Conservation (phyloP, 1,140 invertebrate genomes). For the Drosophila pseudoananassae region DNA sequence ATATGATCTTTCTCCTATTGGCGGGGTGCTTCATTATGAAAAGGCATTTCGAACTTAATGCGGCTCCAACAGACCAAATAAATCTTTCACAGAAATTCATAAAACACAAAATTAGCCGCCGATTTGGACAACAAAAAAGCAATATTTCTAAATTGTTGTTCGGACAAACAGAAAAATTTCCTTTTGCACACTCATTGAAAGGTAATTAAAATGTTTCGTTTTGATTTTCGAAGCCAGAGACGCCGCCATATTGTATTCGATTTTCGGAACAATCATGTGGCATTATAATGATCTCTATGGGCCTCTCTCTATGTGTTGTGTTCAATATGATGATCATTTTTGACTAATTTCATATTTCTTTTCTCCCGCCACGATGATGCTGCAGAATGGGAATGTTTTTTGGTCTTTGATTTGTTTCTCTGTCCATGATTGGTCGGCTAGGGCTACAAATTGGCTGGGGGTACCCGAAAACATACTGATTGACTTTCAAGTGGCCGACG, state of each 20-base stretch:
- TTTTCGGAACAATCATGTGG: slow-evolving; percentile 45
- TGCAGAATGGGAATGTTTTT: slow-evolving; percentile 46
- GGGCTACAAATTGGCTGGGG: slow-evolving; percentile 42
- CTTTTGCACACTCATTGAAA: slow-evolving; percentile 81
- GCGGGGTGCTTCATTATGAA: slow-evolving; percentile 21
- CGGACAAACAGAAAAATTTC: slow-evolving; percentile 42
- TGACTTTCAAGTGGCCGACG: slow-evolving; percentile 70
- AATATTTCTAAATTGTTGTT: slow-evolving; percentile 37
- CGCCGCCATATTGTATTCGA: slow-evolving; percentile 58
- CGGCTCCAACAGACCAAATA: slow-evolving; percentile 1
- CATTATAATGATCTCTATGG: slow-evolving; percentile 54
- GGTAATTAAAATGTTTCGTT: slow-evolving; percentile 83
- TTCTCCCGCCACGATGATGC: slow-evolving; percentile 54
- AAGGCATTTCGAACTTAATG: slow-evolving; percentile 5
- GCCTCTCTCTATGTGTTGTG: slow-evolving; percentile 11
- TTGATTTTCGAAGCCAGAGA: slow-evolving; percentile 31
- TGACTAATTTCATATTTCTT: slow-evolving; percentile 72
- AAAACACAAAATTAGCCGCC: slow-evolving; percentile 49
- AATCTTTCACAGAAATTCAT: slow-evolving; percentile 27
- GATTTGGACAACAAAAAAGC: slow-evolving; percentile 24
- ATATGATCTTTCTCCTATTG: slow-evolving; percentile 16
- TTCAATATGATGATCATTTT: slow-evolving; percentile 53
- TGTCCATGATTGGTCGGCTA: slow-evolving; percentile 43
- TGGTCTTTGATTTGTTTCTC: slow-evolving; percentile 18
- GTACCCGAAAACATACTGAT: slow-evolving; percentile 23